A percentile compares a stretch with the other conserved stretches of the same genome.
These are phyloP conservation scores for Copidosoma floridanum DNA, from an alignment of 1,140 invertebrate genomes.

Conservation along the genomic window DNA sequence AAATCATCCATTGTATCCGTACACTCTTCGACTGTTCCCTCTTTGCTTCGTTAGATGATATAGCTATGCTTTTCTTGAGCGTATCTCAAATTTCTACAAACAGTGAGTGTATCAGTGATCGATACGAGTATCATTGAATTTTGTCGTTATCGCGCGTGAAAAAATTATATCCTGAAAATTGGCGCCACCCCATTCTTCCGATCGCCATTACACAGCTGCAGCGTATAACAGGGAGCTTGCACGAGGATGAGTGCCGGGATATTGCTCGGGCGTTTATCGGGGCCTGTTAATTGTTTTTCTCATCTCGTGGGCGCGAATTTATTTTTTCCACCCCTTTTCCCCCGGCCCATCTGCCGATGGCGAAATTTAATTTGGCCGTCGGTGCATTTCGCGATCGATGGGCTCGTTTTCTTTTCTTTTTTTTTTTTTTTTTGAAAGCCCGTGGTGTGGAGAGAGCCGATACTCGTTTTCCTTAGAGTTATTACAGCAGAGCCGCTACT, in stretches of 20 bases:
- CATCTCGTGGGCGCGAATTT: conserved; percentile 30
- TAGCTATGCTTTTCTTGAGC: no score
- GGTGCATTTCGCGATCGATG: conserved; percentile 13
- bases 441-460: no score
- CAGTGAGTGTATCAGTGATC: no score
- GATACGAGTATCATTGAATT: no score
- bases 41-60: no score
- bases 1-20: no score
- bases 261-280: conserved; percentile 39
- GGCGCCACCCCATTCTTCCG: no score
- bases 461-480: conserved; percentile 3
- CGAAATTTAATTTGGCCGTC: conserved; percentile 20
- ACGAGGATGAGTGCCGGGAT: conserved; percentile 36
- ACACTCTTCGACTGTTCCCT: no score
- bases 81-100: no score
- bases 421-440: not conserved
- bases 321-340: conserved; percentile 21
- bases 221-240: no score
- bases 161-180: no score
- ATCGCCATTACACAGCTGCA: not conserved
- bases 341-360: not conserved
- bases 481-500: not conserved
- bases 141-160: no score
- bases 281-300: conserved; percentile 44
- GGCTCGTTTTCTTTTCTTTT: not conserved